phyloP scores from a whole-genome alignment of 1,140 invertebrate species.

The Drosophila biarmipes region DNA sequence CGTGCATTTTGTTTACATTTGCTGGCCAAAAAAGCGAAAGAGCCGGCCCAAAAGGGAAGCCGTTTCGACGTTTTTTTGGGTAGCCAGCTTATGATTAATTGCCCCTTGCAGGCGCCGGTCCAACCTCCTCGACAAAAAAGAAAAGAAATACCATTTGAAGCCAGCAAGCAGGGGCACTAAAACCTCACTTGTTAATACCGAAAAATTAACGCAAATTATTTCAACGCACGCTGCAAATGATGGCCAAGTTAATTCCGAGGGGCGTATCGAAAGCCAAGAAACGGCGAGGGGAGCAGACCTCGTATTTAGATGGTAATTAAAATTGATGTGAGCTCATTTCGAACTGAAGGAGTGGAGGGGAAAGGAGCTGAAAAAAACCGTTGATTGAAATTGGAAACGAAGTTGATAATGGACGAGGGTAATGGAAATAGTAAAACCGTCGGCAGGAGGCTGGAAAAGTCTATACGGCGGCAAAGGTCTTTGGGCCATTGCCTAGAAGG shows the following conservation, averaged over 20 bases:
- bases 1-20: constrained; percentile 79
- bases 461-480: neutral
- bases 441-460: neutral
- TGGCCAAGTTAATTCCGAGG: constrained; percentile 42
- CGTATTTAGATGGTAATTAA: constrained; percentile 55
- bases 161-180: constrained; percentile 13
- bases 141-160: constrained; percentile 38
- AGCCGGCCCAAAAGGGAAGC: constrained; percentile 34
- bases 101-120: constrained; percentile 65
- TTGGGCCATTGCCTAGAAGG: neutral
- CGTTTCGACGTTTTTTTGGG: constrained; percentile 26
- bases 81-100: constrained; percentile 77
- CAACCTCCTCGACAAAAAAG: constrained; percentile 24
- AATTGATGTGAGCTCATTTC: constrained; percentile 57
- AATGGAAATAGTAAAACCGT: constrained; percentile 15
- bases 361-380: no score
- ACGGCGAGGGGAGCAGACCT: neutral
- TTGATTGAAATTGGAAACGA: constrained; percentile 37
- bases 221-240: constrained; percentile 65
- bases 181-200: constrained; percentile 44
- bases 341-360: constrained; percentile 9
- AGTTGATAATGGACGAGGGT: constrained; percentile 19
- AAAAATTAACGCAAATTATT: constrained; percentile 72
- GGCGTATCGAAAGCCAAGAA: constrained; percentile 28
- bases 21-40: constrained; percentile 27